phyloP scores from a whole-genome alignment of 2,888 invertebrate species.

The Plemyria rubiginata region DNA sequence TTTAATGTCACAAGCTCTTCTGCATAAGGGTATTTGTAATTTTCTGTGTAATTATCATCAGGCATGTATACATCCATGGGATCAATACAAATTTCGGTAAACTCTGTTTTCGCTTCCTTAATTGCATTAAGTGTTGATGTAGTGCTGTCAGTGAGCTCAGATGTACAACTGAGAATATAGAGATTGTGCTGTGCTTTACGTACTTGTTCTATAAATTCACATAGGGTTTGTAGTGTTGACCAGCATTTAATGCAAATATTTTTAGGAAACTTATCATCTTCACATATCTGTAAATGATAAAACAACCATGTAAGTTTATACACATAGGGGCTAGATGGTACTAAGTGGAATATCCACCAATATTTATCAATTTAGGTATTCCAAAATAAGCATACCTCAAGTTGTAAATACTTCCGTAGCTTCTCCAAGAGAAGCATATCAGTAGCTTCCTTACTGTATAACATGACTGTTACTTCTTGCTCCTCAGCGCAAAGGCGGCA shows the following conservation, averaged over 20 bases:
- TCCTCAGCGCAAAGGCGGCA: slow-evolving; percentile 88
- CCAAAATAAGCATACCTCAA: slow-evolving; percentile 77
- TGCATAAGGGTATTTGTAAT: slow-evolving; percentile 8
- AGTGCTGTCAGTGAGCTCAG: slow-evolving; percentile 4
- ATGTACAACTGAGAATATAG: not conserved
- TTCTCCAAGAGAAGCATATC: slow-evolving; percentile 87
- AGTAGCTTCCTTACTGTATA: slow-evolving; percentile 88
- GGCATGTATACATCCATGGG: slow-evolving; percentile 18
- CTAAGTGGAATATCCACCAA: too few species aligned
- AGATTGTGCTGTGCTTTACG: slow-evolving; percentile 86
- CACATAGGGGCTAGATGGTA: too few species aligned
- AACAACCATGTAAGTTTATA: not conserved
- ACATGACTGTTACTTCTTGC: slow-evolving; percentile 85
- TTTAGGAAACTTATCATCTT: slow-evolving; percentile 88
- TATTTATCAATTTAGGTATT: not conserved
- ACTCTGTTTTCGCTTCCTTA: slow-evolving; percentile 45
- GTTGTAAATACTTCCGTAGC: slow-evolving; percentile 88
- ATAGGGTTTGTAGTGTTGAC: slow-evolving; percentile 86
- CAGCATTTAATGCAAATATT: slow-evolving; percentile 88
- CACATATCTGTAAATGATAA: slow-evolving; percentile 79
- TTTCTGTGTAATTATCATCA: slow-evolving; percentile 5
- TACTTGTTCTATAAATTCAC: slow-evolving; percentile 88
- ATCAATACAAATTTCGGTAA: slow-evolving; percentile 35
- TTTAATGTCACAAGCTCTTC: slow-evolving; percentile 70
- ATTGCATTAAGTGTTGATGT: slow-evolving; percentile 14